Percentiles rank a stretch among this genome's conserved stretches.
Evolutionary conservation across 2,797 vertebrate species (phyloP).

Genomic region (Galaxias olidus): DNA sequence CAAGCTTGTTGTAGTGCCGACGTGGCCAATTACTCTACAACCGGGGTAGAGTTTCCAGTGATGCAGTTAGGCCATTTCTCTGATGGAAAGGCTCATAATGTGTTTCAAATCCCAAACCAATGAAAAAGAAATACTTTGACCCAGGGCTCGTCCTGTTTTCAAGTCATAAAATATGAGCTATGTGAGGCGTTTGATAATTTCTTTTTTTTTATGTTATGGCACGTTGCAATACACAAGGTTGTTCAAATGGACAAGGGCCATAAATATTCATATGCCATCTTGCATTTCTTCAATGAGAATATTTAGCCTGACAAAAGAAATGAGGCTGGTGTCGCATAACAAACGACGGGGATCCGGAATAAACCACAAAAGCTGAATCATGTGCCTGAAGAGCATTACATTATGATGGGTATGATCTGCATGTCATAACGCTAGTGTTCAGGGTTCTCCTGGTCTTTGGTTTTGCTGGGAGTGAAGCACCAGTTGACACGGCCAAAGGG

Average conservation of each 20-base stretch:
- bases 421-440: slow-evolving; percentile 12
- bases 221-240: slow-evolving; percentile 34
- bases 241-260: slow-evolving; percentile 31
- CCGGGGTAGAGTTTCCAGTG: slow-evolving; percentile 38
- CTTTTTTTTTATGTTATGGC: slow-evolving; percentile 52
- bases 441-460: neutral
- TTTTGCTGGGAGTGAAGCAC: slow-evolving; percentile 8
- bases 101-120: slow-evolving; percentile 30
- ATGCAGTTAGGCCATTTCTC: slow-evolving; percentile 38
- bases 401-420: slow-evolving; percentile 16
- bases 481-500: neutral
- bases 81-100: slow-evolving; percentile 50
- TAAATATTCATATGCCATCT: slow-evolving; percentile 24
- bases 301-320: slow-evolving; percentile 16
- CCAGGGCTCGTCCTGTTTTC: slow-evolving; percentile 19
- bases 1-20: slow-evolving; percentile 10
- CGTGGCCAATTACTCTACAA: slow-evolving; percentile 24
- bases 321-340: slow-evolving; percentile 8
- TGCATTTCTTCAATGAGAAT: slow-evolving; percentile 17
- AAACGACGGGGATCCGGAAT: slow-evolving; percentile 11
- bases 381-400: slow-evolving; percentile 14
- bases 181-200: slow-evolving; percentile 30
- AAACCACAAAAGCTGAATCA: slow-evolving; percentile 28
- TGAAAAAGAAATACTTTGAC: slow-evolving; percentile 39
- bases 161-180: slow-evolving; percentile 44